A percentile compares a stretch with the other conserved stretches of the same genome.
phyloP scores from a whole-genome alignment of 2,888 invertebrate species.

The Ectemnius lituratus region DNA sequence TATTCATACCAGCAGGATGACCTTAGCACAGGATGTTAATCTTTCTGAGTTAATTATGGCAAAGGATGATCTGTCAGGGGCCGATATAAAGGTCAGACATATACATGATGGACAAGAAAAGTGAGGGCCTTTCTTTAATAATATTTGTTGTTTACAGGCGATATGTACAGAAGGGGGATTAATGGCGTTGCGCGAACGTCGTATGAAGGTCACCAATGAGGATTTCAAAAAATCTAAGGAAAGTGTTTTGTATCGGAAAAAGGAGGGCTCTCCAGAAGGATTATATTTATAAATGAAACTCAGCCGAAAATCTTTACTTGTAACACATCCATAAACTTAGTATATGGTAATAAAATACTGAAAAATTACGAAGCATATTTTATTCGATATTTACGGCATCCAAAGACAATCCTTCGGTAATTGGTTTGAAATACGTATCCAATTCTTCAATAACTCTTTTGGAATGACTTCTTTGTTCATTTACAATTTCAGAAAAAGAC shows the following conservation, averaged over 20 bases:
- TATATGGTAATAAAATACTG: conserved; percentile 38
- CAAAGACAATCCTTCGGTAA: conserved; percentile 15
- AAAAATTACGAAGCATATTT: conserved; percentile 7
- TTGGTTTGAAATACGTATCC: conserved; percentile 63
- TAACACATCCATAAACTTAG: conserved; percentile 36
- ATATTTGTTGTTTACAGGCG: conserved; percentile 81
- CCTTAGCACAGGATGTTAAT: conserved; percentile 96
- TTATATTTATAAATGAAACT: conserved; percentile 89
- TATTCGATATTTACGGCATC: conserved; percentile 7
- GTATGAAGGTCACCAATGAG: conserved; percentile 99
- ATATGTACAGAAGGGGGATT: conserved; percentile 99
- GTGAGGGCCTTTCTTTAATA: neutral
- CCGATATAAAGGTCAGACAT: conserved; percentile 89
- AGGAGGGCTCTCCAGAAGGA: conserved; percentile 99
- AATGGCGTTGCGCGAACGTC: conserved; percentile 96
- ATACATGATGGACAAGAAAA: neutral
- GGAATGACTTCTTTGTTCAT: conserved; percentile 68
- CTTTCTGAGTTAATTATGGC: conserved; percentile 98
- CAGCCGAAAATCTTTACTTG: conserved; percentile 49
- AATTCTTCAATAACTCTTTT: conserved; percentile 61
- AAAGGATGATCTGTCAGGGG: conserved; percentile 99
- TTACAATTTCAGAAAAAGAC: conserved; percentile 62
- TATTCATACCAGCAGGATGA: conserved; percentile 99
- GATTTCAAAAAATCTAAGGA: conserved; percentile 99
- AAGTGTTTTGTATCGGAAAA: conserved; percentile 98